Conservation (phyloP, 35 echinoderm and acorn worm species). For the Anneissia japonica region DNA sequence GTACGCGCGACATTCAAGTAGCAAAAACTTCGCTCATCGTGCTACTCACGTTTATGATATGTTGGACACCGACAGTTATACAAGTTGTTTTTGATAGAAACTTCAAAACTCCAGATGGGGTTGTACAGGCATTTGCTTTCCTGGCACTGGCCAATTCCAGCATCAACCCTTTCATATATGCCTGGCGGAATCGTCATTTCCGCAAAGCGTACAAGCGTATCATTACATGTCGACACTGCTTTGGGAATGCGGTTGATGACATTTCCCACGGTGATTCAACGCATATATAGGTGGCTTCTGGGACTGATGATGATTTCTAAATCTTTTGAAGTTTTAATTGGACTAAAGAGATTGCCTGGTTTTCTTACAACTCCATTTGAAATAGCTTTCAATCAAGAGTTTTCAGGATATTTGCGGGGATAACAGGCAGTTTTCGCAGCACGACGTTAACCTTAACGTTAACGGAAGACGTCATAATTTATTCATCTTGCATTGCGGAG, state of each 20-base stretch:
- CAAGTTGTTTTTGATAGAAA: constrained; percentile 5
- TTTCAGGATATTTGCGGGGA: no score
- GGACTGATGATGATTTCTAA: no score
- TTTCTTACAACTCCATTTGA: no score
- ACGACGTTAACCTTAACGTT: no score
- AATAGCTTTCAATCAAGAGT: no score
- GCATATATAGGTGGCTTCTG: no score
- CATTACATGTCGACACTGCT: constrained; percentile 8
- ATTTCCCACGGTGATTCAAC: neutral
- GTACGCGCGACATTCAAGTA: constrained; percentile 18
- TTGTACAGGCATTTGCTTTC: neutral
- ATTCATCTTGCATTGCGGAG: no score
- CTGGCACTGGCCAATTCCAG: constrained; percentile 30
- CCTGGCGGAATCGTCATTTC: constrained; percentile 36
- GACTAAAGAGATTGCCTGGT: no score
- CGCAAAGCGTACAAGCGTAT: constrained; percentile 27
- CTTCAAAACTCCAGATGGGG: neutral
- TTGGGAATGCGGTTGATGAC: neutral
- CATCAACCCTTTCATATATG: constrained; percentile 46
- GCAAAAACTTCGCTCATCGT: constrained; percentile 29
- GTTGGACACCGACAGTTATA: constrained; percentile 32
- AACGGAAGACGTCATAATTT: no score
- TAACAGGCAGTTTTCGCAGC: no score
- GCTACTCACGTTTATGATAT: constrained; percentile 7
- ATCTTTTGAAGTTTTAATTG: no score